Conservation (phyloP, 2,888 invertebrate species). For the Frankliniella intonsa region DNA sequence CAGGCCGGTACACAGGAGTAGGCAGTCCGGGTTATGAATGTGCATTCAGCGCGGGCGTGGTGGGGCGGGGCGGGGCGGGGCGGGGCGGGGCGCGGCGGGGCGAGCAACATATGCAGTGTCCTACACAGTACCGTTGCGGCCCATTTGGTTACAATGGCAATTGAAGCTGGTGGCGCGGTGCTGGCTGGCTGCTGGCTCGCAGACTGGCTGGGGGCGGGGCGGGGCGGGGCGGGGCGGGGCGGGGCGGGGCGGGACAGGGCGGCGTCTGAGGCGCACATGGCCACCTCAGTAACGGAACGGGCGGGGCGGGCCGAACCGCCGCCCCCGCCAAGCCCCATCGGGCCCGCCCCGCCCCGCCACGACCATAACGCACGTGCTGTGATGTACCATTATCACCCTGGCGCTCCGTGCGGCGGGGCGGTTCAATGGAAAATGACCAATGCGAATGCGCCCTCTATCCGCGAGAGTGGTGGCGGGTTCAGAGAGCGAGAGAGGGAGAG, state of each 20-base stretch:
- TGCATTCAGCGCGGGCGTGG: neutral
- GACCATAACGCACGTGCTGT: too few relatives aligned
- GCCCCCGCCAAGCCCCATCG: neutral
- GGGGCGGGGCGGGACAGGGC: neutral
- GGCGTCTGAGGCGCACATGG: neutral
- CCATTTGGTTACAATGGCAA: conserved; percentile 26
- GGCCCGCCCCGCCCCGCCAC: neutral
- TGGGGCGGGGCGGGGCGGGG: conserved; percentile 27
- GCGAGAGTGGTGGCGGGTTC: too few relatives aligned
- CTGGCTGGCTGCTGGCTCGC: neutral
- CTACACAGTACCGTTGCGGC: conserved; percentile 4
- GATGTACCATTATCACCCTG: too few relatives aligned
- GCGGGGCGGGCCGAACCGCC: too few relatives aligned
- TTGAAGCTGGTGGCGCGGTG: conserved; percentile 8
- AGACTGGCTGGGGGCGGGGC: neutral
- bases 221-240: neutral
- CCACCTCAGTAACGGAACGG: neutral
- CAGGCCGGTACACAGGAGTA: neutral
- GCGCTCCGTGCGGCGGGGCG: neutral
- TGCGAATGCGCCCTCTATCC: too few relatives aligned
- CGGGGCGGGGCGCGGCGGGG: conserved; percentile 16
- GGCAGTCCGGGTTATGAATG: neutral
- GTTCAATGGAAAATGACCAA: neutral
- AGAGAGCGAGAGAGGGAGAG: too few relatives aligned
- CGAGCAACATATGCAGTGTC: conserved; percentile 21